Evolutionary conservation across 2,797 vertebrate species (phyloP), one percentile per base, ranked within the genome.

Genomic region (Pipistrellus nathusii): DNA sequence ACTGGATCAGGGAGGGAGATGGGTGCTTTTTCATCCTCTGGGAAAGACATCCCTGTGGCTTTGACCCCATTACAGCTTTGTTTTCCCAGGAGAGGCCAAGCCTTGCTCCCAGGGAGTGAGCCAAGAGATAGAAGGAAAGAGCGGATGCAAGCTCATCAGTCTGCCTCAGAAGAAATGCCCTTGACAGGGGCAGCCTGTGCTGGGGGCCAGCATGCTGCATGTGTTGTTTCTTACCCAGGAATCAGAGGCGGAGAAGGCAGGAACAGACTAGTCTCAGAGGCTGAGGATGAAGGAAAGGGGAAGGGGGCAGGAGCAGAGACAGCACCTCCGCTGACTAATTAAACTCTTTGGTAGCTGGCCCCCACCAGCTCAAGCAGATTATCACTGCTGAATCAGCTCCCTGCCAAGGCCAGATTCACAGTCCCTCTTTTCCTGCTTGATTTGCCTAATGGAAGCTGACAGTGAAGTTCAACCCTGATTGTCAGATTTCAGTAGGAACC

Each of bases 381-480:
- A 41, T 0, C 83, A 35, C 64, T 96, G 97, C 97, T 97, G 96
- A 97, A 97, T 97, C 97, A 97, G 97, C 97, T 97, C 82, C 48
- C 92, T 91, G 96, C 97, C 94, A 97, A 97, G 95, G 89, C 94
- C 76, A 94, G 85, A 3, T 85, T 89, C 77, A 17, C 48, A 35
- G 66, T 95, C 80, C 62, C 94, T 94, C 48, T 90, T 89, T 97
- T 94, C 95, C 91, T 0, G 25, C 91, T 6, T 98, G 97, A 98
- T 98, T 98, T 98, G 97, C 97, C 96, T 98, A 98, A 98, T 98
- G 97, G 97, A 97, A 98, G 96, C 97, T 98, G 98, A 98, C 98
- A 98, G 97, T 73, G 95, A 97, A 97, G 92, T 97, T 98, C 97
- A 97, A 96, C 95, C 94, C 95, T 97, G 98, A 98, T 97, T 98